A percentile compares a stretch with the other conserved stretches of the same genome.
Evolutionary conservation across 2,113 vertebrate genomes (phyloP).

Genomic region (Chionodraco myersi): DNA sequence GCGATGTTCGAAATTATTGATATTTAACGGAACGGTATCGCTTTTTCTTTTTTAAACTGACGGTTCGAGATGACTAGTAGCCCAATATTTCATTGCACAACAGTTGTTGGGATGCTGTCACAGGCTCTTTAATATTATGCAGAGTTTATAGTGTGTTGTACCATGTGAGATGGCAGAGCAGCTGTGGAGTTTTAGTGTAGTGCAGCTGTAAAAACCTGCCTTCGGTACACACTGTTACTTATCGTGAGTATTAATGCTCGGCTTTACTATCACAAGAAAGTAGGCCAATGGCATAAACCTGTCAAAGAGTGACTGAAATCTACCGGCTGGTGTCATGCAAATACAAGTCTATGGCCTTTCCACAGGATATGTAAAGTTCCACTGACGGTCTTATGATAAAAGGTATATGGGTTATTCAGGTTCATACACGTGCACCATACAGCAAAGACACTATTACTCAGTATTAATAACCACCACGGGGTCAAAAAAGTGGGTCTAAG

Average conservation of each 20-base stretch:
- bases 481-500: too few species aligned
- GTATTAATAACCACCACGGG: too few species aligned
- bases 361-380: conserved; percentile 48
- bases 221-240: conserved; percentile 13
- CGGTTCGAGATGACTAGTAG: too few species aligned
- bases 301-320: conserved; percentile 18
- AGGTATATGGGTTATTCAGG: conserved; percentile 24
- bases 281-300: conserved; percentile 5
- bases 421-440: too few species aligned
- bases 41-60: too few species aligned
- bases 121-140: not conserved
- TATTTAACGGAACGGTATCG: too few species aligned
- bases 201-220: conserved; percentile 29
- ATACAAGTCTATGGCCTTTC: conserved; percentile 32
- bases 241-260: conserved; percentile 1
- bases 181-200: conserved; percentile 15
- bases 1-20: too few species aligned
- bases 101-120: too few species aligned
- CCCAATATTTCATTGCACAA: too few species aligned
- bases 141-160: conserved; percentile 8
- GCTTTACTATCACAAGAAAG: conserved; percentile 19
- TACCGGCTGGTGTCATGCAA: conserved; percentile 22
- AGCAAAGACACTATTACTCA: too few species aligned
- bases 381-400: conserved; percentile 6
- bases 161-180: conserved; percentile 17